Base-by-base conservation (phyloP, 2,113 vertebrate species). In the Cettia cetti region DNA sequence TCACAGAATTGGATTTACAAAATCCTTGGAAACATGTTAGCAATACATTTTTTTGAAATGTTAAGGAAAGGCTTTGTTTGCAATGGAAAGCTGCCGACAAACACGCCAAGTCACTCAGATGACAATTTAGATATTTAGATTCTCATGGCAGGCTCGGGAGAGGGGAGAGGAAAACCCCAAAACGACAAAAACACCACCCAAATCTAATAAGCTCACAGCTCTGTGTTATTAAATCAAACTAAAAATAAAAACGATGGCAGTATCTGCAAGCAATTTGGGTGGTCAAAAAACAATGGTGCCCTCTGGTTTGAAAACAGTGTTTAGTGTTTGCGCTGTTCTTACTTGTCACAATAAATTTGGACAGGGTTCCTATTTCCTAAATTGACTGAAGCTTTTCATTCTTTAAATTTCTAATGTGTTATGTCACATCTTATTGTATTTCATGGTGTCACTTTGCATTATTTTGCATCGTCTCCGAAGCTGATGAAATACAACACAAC, bases 301-400 rank as follows among this genome's bases (percentile, higher is more conserved):
- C 71, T 96, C 96, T 91, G 82, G 75, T 94, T 97, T 96, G 89
- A 96, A 96, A 97, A 91, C 78, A 87, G 82, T 27, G 56, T 83
- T 95, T 82, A 92, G 69, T 91, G 74, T 97, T 94, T 89, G 59
- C 49, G 90, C 61, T 89, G 82, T 40, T 89, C 80, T 70, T 74
- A 69, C 93, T 97, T 95, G 78, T 95, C 83, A 94, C 59, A 94
- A 80, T 95, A 94, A 92, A 97, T 97, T 96, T 90, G 90, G 74
- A 63, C 23, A 68, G 44, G 76, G 72, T 86, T 91, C 80, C 31
- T 37, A 33, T 72, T 96, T 96, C 65, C 54, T 94, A 86, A 95
- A 91, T 22, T 95, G 90, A 94, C 88, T 87, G 66, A 94, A 97
- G 88, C 86, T 77, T 92, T 96, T 97, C 94, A 79, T 96, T 92